Percentiles rank a stretch among this genome's conserved stretches.
These are phyloP conservation scores for Furcula furcula DNA, from an alignment of 2,888 invertebrate species.

Conservation along the genomic window DNA sequence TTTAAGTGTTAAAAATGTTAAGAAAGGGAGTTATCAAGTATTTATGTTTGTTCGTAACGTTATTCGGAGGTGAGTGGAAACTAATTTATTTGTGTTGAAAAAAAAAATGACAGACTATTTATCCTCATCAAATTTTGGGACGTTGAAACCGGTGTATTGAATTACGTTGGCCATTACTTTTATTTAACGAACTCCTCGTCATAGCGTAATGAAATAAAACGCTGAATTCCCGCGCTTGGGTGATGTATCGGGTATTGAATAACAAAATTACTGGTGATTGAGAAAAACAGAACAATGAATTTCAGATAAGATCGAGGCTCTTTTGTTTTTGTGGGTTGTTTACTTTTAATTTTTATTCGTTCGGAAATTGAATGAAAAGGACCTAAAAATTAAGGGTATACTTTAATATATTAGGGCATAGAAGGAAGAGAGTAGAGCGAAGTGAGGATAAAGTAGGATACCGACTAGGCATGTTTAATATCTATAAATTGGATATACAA, in stretches of 20 bases:
- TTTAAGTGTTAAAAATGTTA: constrained; percentile 51
- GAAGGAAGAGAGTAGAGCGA: too few species aligned
- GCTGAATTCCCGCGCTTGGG: constrained; percentile 1
- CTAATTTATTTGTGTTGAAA: background rate
- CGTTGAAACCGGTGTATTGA: constrained; percentile 13
- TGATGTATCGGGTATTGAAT: constrained; percentile 7
- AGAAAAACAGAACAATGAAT: constrained; percentile 1
- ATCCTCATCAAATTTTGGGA: constrained; percentile 19
- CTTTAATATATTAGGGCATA: too few species aligned
- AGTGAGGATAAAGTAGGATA: too few species aligned
- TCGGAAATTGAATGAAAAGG: too few species aligned
- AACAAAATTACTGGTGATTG: constrained; percentile 13
- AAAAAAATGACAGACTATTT: constrained; percentile 5
- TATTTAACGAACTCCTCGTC: constrained; percentile 20
- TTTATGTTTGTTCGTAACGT: constrained; percentile 47
- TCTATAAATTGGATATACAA: too few species aligned
- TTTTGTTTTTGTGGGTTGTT: background rate
- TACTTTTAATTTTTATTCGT: background rate
- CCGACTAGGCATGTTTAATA: too few species aligned
- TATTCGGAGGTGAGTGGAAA: constrained; percentile 59
- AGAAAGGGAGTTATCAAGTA: constrained; percentile 43
- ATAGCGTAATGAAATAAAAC: constrained; percentile 20
- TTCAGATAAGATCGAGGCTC: background rate
- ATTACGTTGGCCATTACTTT: constrained; percentile 13
- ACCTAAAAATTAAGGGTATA: too few species aligned